These are phyloP conservation scores for Vulpes vulpes DNA, from an alignment of 2,113 vertebrate genomes.

Conservation along the genomic window DNA sequence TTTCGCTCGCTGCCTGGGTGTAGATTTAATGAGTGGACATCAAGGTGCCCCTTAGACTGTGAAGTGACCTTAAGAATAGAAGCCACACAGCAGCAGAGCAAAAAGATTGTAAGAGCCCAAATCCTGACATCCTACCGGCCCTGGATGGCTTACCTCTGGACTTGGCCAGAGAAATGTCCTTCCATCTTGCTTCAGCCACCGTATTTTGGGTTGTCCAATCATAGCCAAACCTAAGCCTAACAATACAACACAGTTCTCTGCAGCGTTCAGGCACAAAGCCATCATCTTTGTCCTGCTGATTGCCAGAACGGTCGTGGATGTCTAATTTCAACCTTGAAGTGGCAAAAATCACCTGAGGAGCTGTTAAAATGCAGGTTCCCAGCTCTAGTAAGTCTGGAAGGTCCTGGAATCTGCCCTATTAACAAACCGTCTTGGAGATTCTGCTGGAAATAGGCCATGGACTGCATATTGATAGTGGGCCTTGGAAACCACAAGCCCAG, in stretches of 20 bases:
- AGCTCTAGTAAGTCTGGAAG: background rate
- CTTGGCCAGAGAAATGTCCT: background rate
- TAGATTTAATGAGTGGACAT: background rate
- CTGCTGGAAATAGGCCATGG: background rate
- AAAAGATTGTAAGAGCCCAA: background rate
- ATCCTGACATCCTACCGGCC: background rate
- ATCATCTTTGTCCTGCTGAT: fast-evolving
- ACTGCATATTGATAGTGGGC: background rate
- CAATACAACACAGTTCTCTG: background rate
- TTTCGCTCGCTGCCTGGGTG: background rate
- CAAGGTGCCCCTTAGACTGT: background rate
- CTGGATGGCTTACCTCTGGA: background rate
- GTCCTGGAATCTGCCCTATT: background rate
- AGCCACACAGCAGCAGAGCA: background rate
- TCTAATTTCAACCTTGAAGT: background rate
- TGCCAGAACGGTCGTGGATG: background rate
- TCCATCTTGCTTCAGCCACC: background rate
- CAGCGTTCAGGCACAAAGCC: background rate
- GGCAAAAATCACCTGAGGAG: background rate
- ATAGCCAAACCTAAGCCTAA: background rate
- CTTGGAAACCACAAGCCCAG: background rate
- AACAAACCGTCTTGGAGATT: background rate
- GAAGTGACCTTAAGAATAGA: background rate
- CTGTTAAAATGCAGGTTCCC: background rate
- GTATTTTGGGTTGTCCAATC: background rate